Base-by-base conservation (phyloP, 2,113 vertebrate species). In the Abramis brama region DNA sequence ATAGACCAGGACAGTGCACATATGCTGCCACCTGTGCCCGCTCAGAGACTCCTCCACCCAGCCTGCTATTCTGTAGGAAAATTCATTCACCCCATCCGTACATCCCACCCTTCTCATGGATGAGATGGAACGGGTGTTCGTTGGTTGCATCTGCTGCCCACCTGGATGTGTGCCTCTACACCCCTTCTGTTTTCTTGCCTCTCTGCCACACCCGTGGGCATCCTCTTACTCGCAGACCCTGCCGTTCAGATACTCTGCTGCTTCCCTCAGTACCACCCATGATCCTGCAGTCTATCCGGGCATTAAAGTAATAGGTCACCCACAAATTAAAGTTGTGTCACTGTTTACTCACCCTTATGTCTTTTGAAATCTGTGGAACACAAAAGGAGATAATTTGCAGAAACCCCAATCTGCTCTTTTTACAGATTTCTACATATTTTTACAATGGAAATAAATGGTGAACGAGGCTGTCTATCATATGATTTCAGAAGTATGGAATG, bases 1-100 rank as follows among this genome's bases (percentile, higher is more conserved):
- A 66, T 80, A 80, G 76, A 86, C 30, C 64, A 73, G 50, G 50
- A 81, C 19, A 57, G 64, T 9, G 12, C n/a, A n/a, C 84, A 80
- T 57, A 85, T 86, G 84, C 84, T 71, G 78, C 84, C 84, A 79
- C 68, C 77, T 82, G 85, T 86, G 64, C 78, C 43, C 50, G 1
- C 68, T 57, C 82, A 39, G 47, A 86, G 8, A 5, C 47, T 13
- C 76, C 50, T 17, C 81, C 23, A 4, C 66, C 43, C 66, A 73
- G 21, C 47, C 11, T 57, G 33, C 23, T 57, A 55, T 79, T 76
- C 75, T 66, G 74, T 27, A 70, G 60, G 74, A 68, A 71, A 57
- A 27, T 60, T 47, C 15, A 82, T 60, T 66, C 57, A 33, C 21
- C 39, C 13, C 66, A 17, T 15, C 36, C 12, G 7, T 17, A 15